Percentiles rank a stretch among this genome's conserved stretches.
These are phyloP conservation scores for Chaenogobius annularis DNA, from an alignment of 2,113 vertebrate genomes.

Conservation along the genomic window DNA sequence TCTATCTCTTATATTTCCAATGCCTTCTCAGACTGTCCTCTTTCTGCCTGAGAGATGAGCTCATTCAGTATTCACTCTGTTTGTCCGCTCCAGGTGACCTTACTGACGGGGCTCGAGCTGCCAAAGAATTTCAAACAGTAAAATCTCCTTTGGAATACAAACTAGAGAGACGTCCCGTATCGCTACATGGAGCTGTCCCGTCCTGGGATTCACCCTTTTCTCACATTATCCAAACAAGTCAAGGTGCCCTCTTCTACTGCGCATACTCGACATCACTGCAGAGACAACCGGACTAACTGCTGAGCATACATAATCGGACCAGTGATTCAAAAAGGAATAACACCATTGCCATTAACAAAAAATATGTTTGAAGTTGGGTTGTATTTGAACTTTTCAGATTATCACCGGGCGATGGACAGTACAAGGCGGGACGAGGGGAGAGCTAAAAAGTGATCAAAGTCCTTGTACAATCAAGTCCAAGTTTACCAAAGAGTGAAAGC, in stretches of 20 bases:
- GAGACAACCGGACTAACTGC: conserved; percentile 12
- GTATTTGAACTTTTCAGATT: not conserved
- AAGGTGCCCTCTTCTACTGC: conserved; percentile 26
- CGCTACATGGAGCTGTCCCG: conserved; percentile 15
- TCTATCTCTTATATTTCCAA: not conserved
- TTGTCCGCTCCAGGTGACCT: conserved; percentile 84
- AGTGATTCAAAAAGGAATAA: not conserved
- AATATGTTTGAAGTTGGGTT: not conserved
- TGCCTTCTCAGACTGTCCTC: not conserved
- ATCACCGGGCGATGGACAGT: no score
- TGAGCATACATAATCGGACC: not conserved
- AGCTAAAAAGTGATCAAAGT: not conserved
- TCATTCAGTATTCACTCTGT: conserved; percentile 9
- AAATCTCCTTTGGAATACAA: conserved; percentile 26
- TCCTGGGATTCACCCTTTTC: conserved; percentile 13
- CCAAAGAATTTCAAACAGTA: conserved; percentile 82
- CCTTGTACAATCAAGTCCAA: not conserved
- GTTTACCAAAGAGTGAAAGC: not conserved
- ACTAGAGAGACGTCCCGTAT: conserved; percentile 31
- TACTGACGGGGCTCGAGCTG: conserved; percentile 90
- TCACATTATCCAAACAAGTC: conserved; percentile 15
- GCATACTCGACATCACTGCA: conserved; percentile 12
- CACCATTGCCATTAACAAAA: not conserved
- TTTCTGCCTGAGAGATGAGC: not conserved
- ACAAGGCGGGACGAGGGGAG: not conserved